Percentiles rank a stretch among this genome's conserved stretches.
phyloP scores from a whole-genome alignment of 2,113 vertebrate species.

The Poeciliopsis prolifica region DNA sequence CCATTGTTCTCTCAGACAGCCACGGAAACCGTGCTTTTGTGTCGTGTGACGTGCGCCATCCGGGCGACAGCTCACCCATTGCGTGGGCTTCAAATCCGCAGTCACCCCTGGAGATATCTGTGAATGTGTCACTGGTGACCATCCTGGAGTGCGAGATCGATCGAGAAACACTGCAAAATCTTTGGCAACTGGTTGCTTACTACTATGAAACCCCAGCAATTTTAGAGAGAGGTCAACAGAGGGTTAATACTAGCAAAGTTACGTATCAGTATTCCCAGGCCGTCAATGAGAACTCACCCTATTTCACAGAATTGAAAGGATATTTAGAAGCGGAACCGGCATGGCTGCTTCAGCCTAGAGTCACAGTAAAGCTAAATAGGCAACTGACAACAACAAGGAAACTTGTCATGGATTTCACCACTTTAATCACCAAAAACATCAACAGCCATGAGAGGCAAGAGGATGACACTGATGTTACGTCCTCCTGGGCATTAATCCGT shows the following conservation, averaged over 20 bases:
- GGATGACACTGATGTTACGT: conserved; percentile 24
- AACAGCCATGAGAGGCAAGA: conserved; percentile 40
- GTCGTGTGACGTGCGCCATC: conserved; percentile 75
- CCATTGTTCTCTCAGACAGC: conserved; percentile 78
- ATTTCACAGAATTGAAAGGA: conserved; percentile 84
- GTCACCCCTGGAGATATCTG: conserved; percentile 54
- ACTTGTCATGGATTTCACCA: conserved; percentile 81
- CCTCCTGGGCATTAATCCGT: conserved; percentile 77
- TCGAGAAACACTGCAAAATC: conserved; percentile 78
- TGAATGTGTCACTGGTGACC: conserved; percentile 77
- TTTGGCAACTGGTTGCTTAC: conserved; percentile 83
- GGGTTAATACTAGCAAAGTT: conserved; percentile 65
- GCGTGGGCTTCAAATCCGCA: conserved; percentile 66
- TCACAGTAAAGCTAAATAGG: conserved; percentile 80
- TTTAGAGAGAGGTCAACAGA: conserved; percentile 74
- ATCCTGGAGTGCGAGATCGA: conserved; percentile 81
- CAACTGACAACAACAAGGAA: conserved; percentile 80
- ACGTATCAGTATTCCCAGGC: conserved; percentile 79
- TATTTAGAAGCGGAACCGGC: conserved; percentile 77
- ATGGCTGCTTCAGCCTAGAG: conserved; percentile 81
- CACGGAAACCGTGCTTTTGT: conserved; percentile 81
- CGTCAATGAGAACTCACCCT: conserved; percentile 77
- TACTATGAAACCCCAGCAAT: conserved; percentile 83
- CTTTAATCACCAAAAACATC: conserved; percentile 69
- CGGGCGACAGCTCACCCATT: conserved; percentile 67